Evolutionary conservation across 2,113 vertebrate species (phyloP), one percentile per base, ranked within the genome.

Genomic region (Myotis lucifugus): DNA sequence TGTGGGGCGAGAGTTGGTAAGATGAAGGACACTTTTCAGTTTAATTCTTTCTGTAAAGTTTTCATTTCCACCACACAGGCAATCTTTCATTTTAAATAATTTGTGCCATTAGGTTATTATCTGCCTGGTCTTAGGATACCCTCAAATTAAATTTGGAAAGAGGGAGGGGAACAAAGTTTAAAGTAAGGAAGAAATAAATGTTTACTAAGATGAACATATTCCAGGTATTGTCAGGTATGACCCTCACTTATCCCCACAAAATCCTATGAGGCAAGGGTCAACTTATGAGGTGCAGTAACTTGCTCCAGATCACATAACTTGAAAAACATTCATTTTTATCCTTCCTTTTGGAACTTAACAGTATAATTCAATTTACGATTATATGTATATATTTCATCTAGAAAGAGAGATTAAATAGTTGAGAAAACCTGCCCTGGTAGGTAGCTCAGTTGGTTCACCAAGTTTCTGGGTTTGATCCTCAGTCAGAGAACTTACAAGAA

Each of bases 31-130:
- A 74, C 40, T 89, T 72, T 81, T 50, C 13, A 70, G 21, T 90
- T 92, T 76, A 92, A 46, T 64, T 17, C 2, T 81, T 88, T 79
- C 61, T 64, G 9, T 84, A 73, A 74, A 90, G 34, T 90, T 85
- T 86, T 95, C 46, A 92, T 76, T 76, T 76, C 34, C 29, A 81
- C n/a, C 34, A n/a, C 34, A 32, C 46, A 21, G 73, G 12, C 52
- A 74, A 67, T 32, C 32, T 83, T 61, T 74, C 56, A 86, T 32
- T 90, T 96, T 76, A 85, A 93, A 90, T 90, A 90, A 95, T 76
- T n/a, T 95, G 59, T 72, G 27, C 56, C n/a, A 52, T 27, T 95
- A 48, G 40, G 6, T 78, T 91, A 46, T 61, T 59, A 73, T 88
- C 52, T 91, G 48, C 72, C 29, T 46, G 14, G 32, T 76, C 46